These are phyloP conservation scores for Onychostruthus taczanowskii DNA, from an alignment of 2,113 vertebrate genomes.

Conservation along the genomic window DNA sequence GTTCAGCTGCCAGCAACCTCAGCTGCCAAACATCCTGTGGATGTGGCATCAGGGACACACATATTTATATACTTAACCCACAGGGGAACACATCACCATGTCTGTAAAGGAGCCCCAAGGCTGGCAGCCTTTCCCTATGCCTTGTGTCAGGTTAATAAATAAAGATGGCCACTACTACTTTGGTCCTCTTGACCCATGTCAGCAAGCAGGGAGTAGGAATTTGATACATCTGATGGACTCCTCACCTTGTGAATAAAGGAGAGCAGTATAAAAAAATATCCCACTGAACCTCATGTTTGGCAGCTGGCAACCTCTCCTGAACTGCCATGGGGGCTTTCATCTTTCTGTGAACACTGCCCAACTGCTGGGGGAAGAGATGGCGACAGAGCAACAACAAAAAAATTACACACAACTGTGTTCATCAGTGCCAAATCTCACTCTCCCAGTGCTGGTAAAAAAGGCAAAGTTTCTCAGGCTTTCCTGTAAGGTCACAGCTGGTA, in stretches of 20 bases:
- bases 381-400: not conserved
- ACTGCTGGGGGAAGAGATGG: constrained; percentile 2
- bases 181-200: not conserved
- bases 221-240: not conserved
- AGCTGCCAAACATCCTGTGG: not conserved
- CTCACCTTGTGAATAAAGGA: not conserved
- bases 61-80: not conserved
- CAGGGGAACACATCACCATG: not conserved
- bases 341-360: not conserved
- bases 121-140: not conserved
- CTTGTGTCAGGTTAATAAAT: not conserved
- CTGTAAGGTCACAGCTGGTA: constrained; percentile 63
- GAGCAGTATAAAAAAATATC: not conserved
- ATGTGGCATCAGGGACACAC: not conserved
- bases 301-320: not conserved
- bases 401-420: not conserved
- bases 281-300: not conserved
- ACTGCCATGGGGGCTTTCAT: not conserved
- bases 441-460: constrained; percentile 21
- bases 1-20: not conserved
- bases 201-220: not conserved
- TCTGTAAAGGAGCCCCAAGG: not conserved
- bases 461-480: constrained; percentile 59
- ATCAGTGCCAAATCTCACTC: not conserved
- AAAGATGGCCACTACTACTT: not conserved